Base-by-base conservation (phyloP, 2,888 invertebrate species). In the Lithophane ornitopus region DNA sequence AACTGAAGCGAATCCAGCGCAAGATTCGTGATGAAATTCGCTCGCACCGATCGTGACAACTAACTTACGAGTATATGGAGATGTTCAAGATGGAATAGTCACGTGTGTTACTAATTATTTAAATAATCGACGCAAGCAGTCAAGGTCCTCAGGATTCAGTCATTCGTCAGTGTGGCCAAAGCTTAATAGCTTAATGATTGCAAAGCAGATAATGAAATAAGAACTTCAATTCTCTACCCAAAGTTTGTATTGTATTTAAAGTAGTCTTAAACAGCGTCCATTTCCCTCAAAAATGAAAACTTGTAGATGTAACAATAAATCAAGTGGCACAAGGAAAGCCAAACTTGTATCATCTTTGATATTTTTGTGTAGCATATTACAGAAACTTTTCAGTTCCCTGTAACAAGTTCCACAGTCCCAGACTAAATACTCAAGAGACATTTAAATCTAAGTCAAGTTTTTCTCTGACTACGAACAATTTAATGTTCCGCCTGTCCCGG, bases 341-440 rank as follows among this genome's bases (percentile, higher is more conserved):
- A 66, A 80, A 66, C 80, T 84, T 80, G n/a, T 84, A 69, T 63
- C 84, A 86, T 85, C 79, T 85, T 85, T 70, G 80, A 89, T 82
- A 72, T 88, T 89, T 88, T 88, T 87, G 81, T 88, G 76, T 87
- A 80, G 76, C 80, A 82, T 74, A 78, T 84, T 76, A 81, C 82
- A 28, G 39, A 84, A 91, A 90, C 87, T 90, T 84, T 78, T 75
- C 85, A 88, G 88, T 83, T 83, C 74, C 76, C 85, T 85, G 88
- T 88, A 88, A 91, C 91, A 88, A 86, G 87, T 90, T 89, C 88
- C 89, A 87, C 88, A 82, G 86, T 89, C 80, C 85, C 82, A 80
- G 86, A 84, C 89, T 90, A 92, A 94, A 94, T 92, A 90, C 93
- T 92, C 93, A 76, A 85, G 94, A 92, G 94, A 94, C 93, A 92